Conservation (phyloP, 1,140 invertebrate species). For the Andrena cerasifolii region DNA sequence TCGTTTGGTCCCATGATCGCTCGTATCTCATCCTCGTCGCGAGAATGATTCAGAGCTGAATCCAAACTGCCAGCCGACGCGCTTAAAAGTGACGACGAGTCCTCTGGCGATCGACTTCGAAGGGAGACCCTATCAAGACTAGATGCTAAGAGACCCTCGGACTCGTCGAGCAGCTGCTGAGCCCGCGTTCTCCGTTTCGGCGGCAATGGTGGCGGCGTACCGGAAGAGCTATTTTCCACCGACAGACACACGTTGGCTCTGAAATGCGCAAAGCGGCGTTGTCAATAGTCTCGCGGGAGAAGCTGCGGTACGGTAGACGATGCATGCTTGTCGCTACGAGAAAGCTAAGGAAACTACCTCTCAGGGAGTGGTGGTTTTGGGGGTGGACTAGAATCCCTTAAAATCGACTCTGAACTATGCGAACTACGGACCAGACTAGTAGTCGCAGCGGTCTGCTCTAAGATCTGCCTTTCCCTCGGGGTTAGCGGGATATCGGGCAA, state of each 20-base stretch:
- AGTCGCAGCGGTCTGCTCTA: slow-evolving; percentile 85
- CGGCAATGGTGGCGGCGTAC: slow-evolving; percentile 87
- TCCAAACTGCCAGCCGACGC: slow-evolving; percentile 91
- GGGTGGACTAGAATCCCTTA: slow-evolving; percentile 87
- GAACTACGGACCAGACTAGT: slow-evolving; percentile 85
- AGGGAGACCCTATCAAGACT: slow-evolving; percentile 85
- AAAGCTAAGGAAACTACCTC: slow-evolving; percentile 79
- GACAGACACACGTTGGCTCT: slow-evolving; percentile 76
- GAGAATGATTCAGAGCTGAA: slow-evolving; percentile 91
- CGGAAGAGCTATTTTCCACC: slow-evolving; percentile 77
- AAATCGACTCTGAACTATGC: slow-evolving; percentile 89
- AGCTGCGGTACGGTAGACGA: neutral
- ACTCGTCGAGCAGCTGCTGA: slow-evolving; percentile 82
- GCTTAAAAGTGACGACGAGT: slow-evolving; percentile 87
- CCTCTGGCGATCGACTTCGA: slow-evolving; percentile 86
- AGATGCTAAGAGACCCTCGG: slow-evolving; percentile 81
- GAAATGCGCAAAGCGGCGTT: slow-evolving; percentile 36
- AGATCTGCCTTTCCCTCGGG: slow-evolving; percentile 87
- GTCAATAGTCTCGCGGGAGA: neutral
- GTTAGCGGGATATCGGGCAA: slow-evolving; percentile 92
- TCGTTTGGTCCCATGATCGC: slow-evolving; percentile 85
- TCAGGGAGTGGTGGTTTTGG: slow-evolving; percentile 94
- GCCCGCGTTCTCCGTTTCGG: slow-evolving; percentile 86
- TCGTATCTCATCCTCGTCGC: slow-evolving; percentile 88
- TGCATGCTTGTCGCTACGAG: neutral